Conservation (phyloP, 2,113 vertebrate genomes). For the Halcyon malimbica region DNA sequence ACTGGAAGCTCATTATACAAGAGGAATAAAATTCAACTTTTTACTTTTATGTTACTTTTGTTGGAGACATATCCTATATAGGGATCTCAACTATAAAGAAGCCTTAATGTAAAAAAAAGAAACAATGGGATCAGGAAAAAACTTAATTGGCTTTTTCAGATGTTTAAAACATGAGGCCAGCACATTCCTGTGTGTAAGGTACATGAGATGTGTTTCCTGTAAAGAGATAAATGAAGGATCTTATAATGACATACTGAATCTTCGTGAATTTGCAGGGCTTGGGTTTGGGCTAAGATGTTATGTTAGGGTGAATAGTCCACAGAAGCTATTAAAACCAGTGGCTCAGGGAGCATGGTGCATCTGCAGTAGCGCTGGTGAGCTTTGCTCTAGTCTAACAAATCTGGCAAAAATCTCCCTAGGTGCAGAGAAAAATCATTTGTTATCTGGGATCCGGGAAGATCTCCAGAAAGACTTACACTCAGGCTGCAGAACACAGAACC, state of each 20-base stretch:
- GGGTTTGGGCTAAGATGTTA: not conserved
- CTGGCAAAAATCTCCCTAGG: not conserved
- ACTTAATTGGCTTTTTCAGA: conserved; percentile 34
- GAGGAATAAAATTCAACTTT: conserved; percentile 35
- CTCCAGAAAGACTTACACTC: not conserved
- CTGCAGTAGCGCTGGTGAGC: not conserved
- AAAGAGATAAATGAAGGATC: not conserved
- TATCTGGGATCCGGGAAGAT: not conserved
- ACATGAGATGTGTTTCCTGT: not conserved
- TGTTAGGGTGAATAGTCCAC: not conserved
- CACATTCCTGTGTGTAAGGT: not conserved
- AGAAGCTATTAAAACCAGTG: not conserved
- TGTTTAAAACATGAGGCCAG: conserved; percentile 35
- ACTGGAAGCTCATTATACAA: conserved; percentile 31
- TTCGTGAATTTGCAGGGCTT: not conserved
- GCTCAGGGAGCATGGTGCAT: not conserved
- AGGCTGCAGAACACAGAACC: not conserved
- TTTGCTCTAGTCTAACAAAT: not conserved
- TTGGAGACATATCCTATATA: not conserved
- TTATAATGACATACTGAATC: not conserved
- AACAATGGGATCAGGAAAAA: not conserved
- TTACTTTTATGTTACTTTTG: conserved; percentile 15
- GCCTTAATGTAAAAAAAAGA: not conserved
- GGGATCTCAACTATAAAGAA: not conserved
- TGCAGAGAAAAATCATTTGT: not conserved